Evolutionary conservation across 2,888 invertebrate genomes (phyloP).

Genomic region (Pterobdella sp.): DNA sequence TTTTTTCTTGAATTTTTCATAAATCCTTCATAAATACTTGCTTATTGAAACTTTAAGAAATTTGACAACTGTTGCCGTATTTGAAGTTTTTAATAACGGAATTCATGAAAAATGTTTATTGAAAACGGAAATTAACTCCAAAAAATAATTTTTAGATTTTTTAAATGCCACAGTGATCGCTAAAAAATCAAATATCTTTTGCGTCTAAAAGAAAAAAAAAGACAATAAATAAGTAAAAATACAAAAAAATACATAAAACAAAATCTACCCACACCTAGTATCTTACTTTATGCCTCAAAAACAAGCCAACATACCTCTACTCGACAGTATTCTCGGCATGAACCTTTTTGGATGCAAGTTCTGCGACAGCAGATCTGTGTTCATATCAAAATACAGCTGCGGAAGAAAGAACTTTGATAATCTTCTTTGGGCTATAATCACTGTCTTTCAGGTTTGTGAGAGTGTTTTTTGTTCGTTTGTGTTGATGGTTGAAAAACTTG

Average conservation of each 20-base stretch:
- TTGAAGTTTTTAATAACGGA: too few relatives aligned
- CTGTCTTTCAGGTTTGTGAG: slow-evolving; percentile 54
- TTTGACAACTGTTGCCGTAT: too few relatives aligned
- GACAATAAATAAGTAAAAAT: background rate
- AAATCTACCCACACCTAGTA: background rate
- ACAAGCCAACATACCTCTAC: too few relatives aligned
- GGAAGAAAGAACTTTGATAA: slow-evolving; percentile 56
- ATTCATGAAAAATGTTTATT: too few relatives aligned
- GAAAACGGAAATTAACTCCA: too few relatives aligned
- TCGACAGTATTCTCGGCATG: slow-evolving; percentile 99
- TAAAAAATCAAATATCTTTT: background rate
- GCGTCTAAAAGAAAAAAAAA: background rate
- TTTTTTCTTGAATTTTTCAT: too few relatives aligned
- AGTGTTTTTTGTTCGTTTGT: too few relatives aligned
- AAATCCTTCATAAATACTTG: too few relatives aligned
- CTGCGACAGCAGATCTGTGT: slow-evolving; percentile 63
- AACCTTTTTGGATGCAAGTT: slow-evolving; percentile 99
- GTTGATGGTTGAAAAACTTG: too few relatives aligned
- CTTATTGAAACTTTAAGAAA: too few relatives aligned
- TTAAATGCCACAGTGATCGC: background rate
- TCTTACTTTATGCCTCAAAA: too few relatives aligned
- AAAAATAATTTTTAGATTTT: too few relatives aligned
- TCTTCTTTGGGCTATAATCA: slow-evolving; percentile 55
- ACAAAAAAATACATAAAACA: background rate
- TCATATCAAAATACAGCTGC: slow-evolving; percentile 28